Percentiles rank a stretch among this genome's conserved stretches.
Conservation (phyloP, 2,797 vertebrate species). For the Hydrophis major region DNA sequence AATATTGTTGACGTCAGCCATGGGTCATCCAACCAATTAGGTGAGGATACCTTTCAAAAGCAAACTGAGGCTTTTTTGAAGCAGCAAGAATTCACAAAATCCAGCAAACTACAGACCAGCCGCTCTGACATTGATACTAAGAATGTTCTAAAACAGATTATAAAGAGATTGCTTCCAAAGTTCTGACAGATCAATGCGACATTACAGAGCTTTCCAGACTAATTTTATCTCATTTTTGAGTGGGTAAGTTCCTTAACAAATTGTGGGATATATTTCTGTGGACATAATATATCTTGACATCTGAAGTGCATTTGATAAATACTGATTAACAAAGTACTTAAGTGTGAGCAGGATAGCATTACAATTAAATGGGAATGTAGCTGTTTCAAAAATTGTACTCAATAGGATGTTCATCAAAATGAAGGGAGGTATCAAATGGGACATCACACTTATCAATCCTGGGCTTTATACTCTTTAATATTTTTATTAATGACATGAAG, state of each 20-base stretch:
- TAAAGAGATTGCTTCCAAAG: not conserved
- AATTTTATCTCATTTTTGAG: not conserved
- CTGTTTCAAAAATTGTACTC: not conserved
- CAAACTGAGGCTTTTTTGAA: not conserved
- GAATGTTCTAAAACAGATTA: not conserved
- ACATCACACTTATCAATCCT: not conserved
- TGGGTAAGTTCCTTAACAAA: not conserved
- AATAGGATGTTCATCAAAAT: not conserved
- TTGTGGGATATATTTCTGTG: not conserved
- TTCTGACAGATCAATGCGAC: not conserved
- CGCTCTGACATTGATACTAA: not conserved
- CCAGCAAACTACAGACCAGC: not conserved
- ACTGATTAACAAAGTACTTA: not conserved
- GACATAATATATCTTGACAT: not conserved
- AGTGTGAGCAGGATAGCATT: not conserved
- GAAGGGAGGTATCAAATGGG: not conserved
- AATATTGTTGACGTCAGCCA: not conserved
- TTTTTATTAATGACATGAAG: not conserved
- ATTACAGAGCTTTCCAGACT: not conserved
- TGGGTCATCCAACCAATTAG: not conserved
- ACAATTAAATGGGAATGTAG: not conserved
- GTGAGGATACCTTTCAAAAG: not conserved
- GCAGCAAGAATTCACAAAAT: not conserved
- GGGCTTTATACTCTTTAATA: not conserved
- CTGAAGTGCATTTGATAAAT: not conserved